A percentile compares a stretch with the other conserved stretches of the same genome.
These are phyloP conservation scores for Aproaerema taeniolella DNA, from an alignment of 2,888 invertebrate species.

Conservation along the genomic window DNA sequence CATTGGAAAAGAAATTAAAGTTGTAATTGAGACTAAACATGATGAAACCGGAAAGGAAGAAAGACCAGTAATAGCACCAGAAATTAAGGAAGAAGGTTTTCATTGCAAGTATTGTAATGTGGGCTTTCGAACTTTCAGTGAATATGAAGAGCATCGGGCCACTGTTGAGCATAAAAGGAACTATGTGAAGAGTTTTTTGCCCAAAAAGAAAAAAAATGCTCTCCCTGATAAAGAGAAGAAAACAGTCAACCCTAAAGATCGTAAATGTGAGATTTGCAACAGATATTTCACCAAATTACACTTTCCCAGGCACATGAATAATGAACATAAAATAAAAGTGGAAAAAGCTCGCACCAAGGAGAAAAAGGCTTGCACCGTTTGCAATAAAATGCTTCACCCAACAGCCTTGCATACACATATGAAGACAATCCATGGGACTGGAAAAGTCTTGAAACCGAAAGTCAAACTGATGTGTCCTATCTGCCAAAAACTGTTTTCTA, in stretches of 20 bases:
- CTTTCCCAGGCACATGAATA: conserved; percentile 1
- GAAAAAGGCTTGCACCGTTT: conserved; percentile 2
- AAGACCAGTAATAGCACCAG: neutral
- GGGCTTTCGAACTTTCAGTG: neutral
- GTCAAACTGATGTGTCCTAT: conserved; percentile 9
- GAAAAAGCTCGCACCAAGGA: neutral
- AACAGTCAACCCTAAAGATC: neutral
- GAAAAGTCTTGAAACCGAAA: neutral
- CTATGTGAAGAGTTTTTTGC: conserved; percentile 6
- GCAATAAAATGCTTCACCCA: conserved; percentile 2
- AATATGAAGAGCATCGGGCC: conserved; percentile 2
- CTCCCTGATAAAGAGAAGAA: neutral
- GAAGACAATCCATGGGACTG: conserved; percentile 1
- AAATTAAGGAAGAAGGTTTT: neutral
- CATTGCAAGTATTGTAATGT: conserved; percentile 3
- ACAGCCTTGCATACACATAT: neutral
- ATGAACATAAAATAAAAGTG: conserved; percentile 1
- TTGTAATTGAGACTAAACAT: neutral
- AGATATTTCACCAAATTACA: conserved; percentile 1
- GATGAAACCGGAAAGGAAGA: neutral
- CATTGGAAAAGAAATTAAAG: neutral
- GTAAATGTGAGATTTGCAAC: conserved; percentile 3
- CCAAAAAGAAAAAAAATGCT: neutral
- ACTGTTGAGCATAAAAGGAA: conserved; percentile 7
- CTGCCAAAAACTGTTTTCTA: conserved; percentile 6